A percentile compares a stretch with the other conserved stretches of the same genome.
phyloP scores from a whole-genome alignment of 2,888 invertebrate species.

The Tromatobia lineatoria region DNA sequence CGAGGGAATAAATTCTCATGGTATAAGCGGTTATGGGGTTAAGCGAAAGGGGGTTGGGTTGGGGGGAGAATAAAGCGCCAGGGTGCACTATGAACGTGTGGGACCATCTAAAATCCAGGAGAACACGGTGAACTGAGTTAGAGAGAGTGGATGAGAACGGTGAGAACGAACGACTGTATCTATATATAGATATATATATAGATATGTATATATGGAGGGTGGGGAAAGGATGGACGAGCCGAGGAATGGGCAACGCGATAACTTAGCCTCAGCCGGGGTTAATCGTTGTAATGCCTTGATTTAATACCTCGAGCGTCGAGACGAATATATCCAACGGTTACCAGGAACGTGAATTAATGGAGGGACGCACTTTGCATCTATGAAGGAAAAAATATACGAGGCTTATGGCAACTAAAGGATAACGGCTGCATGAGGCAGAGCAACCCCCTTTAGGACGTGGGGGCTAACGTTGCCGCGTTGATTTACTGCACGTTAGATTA shows the following conservation, averaged over 20 bases:
- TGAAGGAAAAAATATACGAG: constrained; percentile 72
- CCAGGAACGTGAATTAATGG: constrained; percentile 76
- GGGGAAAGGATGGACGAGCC: constrained; percentile 36
- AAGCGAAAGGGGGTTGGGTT: too few relatives aligned
- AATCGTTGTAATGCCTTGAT: constrained; percentile 83
- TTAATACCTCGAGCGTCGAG: constrained; percentile 76
- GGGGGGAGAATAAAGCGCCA: constrained; percentile 45
- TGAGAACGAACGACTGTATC: constrained; percentile 36
- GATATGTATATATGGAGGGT: constrained; percentile 10
- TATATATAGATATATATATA: not conserved
- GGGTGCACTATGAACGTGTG: constrained; percentile 50
- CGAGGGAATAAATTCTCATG: constrained; percentile 47
- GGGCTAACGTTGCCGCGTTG: constrained; percentile 53
- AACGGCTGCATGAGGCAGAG: constrained; percentile 29
- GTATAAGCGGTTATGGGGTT: constrained; percentile 25
- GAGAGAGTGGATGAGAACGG: constrained; percentile 37
- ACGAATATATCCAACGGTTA: constrained; percentile 74
- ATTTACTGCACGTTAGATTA: constrained; percentile 71
- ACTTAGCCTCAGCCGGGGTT: constrained; percentile 81
- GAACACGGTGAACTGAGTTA: constrained; percentile 45
- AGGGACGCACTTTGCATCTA: constrained; percentile 75
- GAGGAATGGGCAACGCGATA: constrained; percentile 73
- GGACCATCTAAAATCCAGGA: constrained; percentile 62
- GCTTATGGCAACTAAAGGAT: constrained; percentile 65
- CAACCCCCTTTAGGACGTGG: constrained; percentile 13